These are phyloP conservation scores for Hymenochirus boettgeri DNA, from an alignment of 2,113 vertebrate species.

Conservation along the genomic window DNA sequence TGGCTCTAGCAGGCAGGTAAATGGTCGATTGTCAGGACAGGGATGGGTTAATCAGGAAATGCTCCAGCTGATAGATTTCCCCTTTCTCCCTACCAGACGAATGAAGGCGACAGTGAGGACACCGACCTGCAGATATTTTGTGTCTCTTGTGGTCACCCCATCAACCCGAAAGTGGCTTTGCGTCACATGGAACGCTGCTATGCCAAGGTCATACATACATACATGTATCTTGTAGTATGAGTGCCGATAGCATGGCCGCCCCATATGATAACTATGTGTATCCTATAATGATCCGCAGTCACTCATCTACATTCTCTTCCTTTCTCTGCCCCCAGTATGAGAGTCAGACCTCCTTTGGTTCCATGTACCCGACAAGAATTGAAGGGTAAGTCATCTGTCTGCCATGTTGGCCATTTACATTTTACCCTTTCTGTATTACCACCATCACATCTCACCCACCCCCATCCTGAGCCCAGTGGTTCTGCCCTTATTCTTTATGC, in stretches of 20 bases:
- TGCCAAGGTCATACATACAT: constrained; percentile 86
- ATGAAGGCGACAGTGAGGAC: constrained; percentile 84
- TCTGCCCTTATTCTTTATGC: too few species aligned
- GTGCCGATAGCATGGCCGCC: too few species aligned
- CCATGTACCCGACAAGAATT: constrained; percentile 89
- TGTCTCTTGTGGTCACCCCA: constrained; percentile 85
- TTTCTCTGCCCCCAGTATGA: constrained; percentile 69
- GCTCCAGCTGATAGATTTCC: background rate
- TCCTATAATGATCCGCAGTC: too few species aligned
- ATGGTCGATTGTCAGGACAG: background rate
- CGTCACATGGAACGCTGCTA: constrained; percentile 92
- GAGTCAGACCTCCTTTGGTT: constrained; percentile 91
- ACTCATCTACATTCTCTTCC: too few species aligned
- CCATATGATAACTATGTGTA: too few species aligned
- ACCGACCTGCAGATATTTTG: constrained; percentile 91
- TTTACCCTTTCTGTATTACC: background rate
- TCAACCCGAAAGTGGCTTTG: constrained; percentile 87
- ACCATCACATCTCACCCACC: too few species aligned
- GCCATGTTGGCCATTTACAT: background rate
- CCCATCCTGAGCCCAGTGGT: too few species aligned
- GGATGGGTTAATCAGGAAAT: background rate
- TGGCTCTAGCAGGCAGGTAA: background rate
- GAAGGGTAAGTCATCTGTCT: constrained; percentile 73
- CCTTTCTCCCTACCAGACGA: constrained; percentile 60
- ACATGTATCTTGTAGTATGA: too few species aligned